Base-by-base conservation (phyloP, 2,888 invertebrate genomes). In the Autographa pulchrina region DNA sequence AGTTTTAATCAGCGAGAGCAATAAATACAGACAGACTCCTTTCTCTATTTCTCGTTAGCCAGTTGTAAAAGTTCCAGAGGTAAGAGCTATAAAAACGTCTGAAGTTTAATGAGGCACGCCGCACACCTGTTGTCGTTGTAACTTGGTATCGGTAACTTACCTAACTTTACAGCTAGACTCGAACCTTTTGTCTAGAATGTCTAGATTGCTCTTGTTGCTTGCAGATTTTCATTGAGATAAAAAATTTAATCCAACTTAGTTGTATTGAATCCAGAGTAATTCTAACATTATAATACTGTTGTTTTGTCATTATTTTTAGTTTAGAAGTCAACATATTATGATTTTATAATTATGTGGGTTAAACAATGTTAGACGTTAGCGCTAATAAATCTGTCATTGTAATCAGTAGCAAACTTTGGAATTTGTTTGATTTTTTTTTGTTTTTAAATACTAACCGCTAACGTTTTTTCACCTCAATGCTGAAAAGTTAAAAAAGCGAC, bases 111-210 rank as follows among this genome's bases (percentile, higher is more conserved):
- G 87, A 88, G 80, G 70, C 82, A 72, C 67, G 78, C 65, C 62
- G 79, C 72, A 77, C 88, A 89, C 89, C 89, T 89, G 89, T 88
- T 88, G 88, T 84, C 67, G 73, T 58, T 67, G 63, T 31, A 80
- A 74, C 78, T 58, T 31, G 18, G 25, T 32, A 25, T 32, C 59
- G 43, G 59, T 4, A 70, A 69, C 60, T 75, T 64, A n/a, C 65
- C 58, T 48, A 62, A 80, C 62, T 72, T 77, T 74, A 68, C 68
- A 52, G 62, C 59, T 31, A 72, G 63, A 62, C 54, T 31, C 9
- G 38, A 66, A 77, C 70, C 59, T 69, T 62, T 41, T 54, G 59
- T 61, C 68, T 80, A 73, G 65, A 63, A 35, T 54, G 59, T 61
- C 68, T 80, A 73, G 65, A 63, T 74, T 54, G 61, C 69, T 66